These are phyloP conservation scores for Hirundichthys speculiger DNA, from an alignment of 2,113 vertebrate genomes.

Conservation along the genomic window DNA sequence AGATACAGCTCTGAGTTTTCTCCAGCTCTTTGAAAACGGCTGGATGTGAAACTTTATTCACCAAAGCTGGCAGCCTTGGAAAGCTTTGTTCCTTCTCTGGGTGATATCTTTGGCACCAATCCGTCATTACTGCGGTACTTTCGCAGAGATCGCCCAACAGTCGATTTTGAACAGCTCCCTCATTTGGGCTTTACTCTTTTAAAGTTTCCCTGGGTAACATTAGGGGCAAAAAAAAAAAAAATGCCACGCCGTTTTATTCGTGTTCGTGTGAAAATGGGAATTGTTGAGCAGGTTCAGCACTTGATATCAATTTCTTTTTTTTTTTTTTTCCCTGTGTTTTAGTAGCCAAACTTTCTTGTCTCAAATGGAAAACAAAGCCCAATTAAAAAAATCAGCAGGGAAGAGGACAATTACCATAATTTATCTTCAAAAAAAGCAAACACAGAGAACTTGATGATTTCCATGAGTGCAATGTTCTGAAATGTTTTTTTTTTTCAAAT, in stretches of 20 bases:
- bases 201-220: background rate
- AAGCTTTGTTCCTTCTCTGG: constrained; percentile 17
- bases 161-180: constrained; percentile 8
- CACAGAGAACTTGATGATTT: too few relatives aligned
- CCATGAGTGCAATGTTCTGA: too few relatives aligned
- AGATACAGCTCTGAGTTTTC: constrained; percentile 15
- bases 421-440: too few relatives aligned
- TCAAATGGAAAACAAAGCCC: too few relatives aligned
- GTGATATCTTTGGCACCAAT: constrained; percentile 7
- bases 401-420: too few relatives aligned
- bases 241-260: background rate
- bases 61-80: constrained; percentile 23
- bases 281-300: background rate
- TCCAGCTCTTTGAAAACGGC: constrained; percentile 7
- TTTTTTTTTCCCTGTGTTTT: too few relatives aligned
- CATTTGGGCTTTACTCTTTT: background rate
- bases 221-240: background rate
- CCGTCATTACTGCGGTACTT: constrained; percentile 40
- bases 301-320: background rate
- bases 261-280: background rate
- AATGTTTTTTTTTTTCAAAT: too few relatives aligned
- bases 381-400: too few relatives aligned
- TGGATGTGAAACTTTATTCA: constrained; percentile 26
- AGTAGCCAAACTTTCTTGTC: too few relatives aligned
- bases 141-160: constrained; percentile 35